phyloP scores from a whole-genome alignment of 2,113 vertebrate genomes.

The Indicator maculatus region DNA sequence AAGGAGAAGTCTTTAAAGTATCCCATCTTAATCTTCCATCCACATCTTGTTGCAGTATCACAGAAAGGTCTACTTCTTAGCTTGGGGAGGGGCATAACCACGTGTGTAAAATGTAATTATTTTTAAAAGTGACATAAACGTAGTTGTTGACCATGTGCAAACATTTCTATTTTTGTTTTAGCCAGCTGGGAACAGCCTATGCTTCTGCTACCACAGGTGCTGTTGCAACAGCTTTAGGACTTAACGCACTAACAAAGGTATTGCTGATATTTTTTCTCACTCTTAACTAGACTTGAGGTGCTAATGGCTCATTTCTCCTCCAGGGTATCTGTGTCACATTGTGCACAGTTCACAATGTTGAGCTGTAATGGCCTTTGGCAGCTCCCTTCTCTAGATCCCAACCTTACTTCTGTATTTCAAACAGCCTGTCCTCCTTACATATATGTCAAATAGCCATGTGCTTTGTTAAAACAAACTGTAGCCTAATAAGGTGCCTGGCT shows the following conservation, averaged over 20 bases:
- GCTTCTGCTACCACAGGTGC: conserved; percentile 96
- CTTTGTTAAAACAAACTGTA: background rate
- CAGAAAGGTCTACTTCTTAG: background rate
- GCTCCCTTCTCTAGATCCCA: background rate
- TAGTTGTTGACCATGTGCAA: background rate
- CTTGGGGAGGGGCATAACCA: background rate
- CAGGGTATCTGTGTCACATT: background rate
- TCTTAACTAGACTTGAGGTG: background rate
- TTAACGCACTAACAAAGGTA: conserved; percentile 97
- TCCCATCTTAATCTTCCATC: background rate
- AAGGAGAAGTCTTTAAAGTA: background rate
- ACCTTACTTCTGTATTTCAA: background rate
- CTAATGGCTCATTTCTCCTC: background rate
- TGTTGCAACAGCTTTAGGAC: conserved; percentile 93
- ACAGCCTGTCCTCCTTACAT: background rate
- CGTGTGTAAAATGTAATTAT: background rate
- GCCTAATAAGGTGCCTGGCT: background rate
- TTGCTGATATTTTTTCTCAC: background rate
- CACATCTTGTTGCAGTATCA: background rate
- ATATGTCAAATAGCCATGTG: background rate
- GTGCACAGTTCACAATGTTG: background rate
- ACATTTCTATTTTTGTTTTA: conserved; percentile 74
- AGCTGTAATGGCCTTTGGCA: background rate
- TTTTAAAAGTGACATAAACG: background rate
- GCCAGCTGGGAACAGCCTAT: conserved; percentile 95